Conservation (phyloP, 2,113 vertebrate genomes). For the Rutilus rutilus region DNA sequence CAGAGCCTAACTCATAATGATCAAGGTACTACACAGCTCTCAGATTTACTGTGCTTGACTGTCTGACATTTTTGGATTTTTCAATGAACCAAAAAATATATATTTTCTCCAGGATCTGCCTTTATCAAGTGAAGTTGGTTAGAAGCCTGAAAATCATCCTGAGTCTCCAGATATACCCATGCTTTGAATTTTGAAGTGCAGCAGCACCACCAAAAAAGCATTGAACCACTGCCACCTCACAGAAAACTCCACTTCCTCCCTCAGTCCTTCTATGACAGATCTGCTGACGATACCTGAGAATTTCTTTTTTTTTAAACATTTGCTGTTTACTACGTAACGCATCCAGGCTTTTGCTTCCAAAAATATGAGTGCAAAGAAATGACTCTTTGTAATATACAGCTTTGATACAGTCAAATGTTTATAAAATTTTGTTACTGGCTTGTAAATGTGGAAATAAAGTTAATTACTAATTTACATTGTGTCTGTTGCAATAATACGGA, state of each 20-base stretch:
- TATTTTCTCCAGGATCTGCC: background rate
- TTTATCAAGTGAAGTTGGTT: background rate
- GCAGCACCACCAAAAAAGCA: background rate
- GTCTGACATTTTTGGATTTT: background rate
- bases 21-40: constrained; percentile 3
- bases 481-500: background rate
- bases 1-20: background rate
- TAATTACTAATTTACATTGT: background rate
- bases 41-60: background rate
- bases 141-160: background rate
- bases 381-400: background rate
- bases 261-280: constrained; percentile 44
- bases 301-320: constrained; percentile 50
- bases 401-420: background rate
- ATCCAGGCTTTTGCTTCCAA: background rate
- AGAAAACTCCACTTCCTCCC: background rate
- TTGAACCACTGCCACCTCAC: background rate
- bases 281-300: constrained; percentile 76
- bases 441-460: background rate
- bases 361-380: background rate
- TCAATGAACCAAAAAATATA: background rate
- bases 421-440: background rate
- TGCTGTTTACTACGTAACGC: background rate
- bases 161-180: background rate
- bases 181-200: no score